Conservation (phyloP, 2,888 invertebrate species). For the Rhorus exstirpatorius region DNA sequence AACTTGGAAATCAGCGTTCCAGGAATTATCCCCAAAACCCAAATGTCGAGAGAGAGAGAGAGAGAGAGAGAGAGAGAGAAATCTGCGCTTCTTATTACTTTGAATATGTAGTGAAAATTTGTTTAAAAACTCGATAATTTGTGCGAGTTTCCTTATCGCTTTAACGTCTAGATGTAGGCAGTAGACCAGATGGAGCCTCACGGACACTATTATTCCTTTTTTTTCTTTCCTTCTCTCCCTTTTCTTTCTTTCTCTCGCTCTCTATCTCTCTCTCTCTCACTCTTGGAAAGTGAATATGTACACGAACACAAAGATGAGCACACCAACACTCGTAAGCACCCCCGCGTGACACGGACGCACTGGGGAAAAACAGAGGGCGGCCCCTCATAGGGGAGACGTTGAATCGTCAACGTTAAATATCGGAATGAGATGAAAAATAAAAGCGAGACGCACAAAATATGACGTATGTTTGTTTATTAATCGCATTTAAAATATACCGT, state of each 20-base stretch:
- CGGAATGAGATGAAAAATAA: constrained; percentile 43
- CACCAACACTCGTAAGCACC: constrained; percentile 58
- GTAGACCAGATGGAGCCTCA: constrained; percentile 63
- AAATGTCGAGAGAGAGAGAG: too few relatives aligned
- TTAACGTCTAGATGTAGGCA: constrained; percentile 36
- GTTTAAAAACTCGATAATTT: constrained; percentile 13
- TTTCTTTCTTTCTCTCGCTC: too few relatives aligned
- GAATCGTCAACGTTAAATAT: constrained; percentile 26
- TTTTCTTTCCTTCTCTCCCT: constrained; percentile 8
- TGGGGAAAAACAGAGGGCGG: constrained; percentile 58
- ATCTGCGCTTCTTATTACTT: constrained; percentile 15
- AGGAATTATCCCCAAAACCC: constrained; percentile 42
- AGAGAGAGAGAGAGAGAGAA: too few relatives aligned
- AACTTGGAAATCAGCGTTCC: constrained; percentile 66
- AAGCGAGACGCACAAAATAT: background rate
- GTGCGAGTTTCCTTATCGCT: constrained; percentile 49
- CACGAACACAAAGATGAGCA: constrained; percentile 31
- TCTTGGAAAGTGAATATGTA: constrained; percentile 8
- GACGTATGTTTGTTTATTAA: constrained; percentile 22
- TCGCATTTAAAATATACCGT: constrained; percentile 35
- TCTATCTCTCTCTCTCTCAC: too few relatives aligned
- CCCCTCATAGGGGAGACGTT: constrained; percentile 32
- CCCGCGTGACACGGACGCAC: constrained; percentile 65
- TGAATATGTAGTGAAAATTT: constrained; percentile 7
- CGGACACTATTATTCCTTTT: constrained; percentile 32